These are phyloP conservation scores for Amphipoea lucens DNA, from an alignment of 2,888 invertebrate genomes.

Conservation along the genomic window DNA sequence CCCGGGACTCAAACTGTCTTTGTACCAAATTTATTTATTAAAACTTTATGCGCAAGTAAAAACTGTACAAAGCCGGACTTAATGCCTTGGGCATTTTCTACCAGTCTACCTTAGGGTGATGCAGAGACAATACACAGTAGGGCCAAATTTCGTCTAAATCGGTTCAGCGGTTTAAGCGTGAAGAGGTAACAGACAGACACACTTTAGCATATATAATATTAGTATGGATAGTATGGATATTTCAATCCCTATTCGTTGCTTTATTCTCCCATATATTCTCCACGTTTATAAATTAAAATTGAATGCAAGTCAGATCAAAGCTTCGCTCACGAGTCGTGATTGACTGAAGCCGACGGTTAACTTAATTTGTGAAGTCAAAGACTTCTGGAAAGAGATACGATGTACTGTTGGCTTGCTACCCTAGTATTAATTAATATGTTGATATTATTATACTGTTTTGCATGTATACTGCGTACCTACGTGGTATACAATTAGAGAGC, in stretches of 20 bases:
- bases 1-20: no score
- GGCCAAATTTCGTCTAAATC: no score
- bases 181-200: no score
- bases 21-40: no score
- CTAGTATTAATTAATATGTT: background rate
- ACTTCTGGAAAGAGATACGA: background rate
- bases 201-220: no score
- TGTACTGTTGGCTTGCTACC: background rate
- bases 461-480: background rate
- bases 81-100: no score
- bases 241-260: background rate
- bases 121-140: no score
- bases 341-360: constrained; percentile 27
- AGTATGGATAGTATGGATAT: background rate
- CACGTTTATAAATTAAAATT: constrained; percentile 35
- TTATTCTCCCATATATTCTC: constrained; percentile 1
- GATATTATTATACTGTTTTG: background rate
- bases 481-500: background rate
- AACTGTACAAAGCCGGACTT: no score
- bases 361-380: constrained; percentile 37
- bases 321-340: constrained; percentile 12
- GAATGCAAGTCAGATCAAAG: constrained; percentile 50
- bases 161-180: no score
- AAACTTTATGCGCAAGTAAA: no score
- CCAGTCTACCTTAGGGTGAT: no score